These are phyloP conservation scores for Gadus chalcogrammus DNA, from an alignment of 2,113 vertebrate species.

Conservation along the genomic window DNA sequence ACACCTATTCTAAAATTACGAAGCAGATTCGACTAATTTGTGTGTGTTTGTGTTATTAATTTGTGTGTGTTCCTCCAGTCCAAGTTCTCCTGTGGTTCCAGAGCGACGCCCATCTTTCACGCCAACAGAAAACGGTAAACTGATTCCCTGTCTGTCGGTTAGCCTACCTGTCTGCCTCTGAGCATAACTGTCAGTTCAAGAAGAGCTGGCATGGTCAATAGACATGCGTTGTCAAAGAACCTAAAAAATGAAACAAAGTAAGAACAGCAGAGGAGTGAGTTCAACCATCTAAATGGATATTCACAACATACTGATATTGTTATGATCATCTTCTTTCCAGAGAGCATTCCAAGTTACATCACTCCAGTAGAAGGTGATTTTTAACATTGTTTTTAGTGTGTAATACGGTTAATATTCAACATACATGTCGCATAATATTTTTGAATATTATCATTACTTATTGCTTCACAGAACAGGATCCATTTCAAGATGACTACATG, in stretches of 20 bases:
- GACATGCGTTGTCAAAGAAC: not conserved
- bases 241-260: no score
- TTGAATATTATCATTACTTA: no score
- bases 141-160: not conserved
- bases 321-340: conserved; percentile 24
- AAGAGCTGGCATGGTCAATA: not conserved
- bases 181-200: no score
- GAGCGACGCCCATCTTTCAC: not conserved
- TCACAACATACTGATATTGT: not conserved
- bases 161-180: not conserved
- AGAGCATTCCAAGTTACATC: conserved; percentile 56
- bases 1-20: not conserved
- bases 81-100: not conserved
- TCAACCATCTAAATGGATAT: not conserved
- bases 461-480: no score
- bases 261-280: not conserved
- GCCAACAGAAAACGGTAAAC: conserved; percentile 35
- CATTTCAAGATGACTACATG: no score
- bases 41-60: not conserved
- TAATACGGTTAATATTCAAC: not conserved
- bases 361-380: conserved; percentile 38
- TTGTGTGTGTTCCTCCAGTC: not conserved
- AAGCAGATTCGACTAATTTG: no score
- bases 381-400: not conserved
- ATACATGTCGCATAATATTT: not conserved